Evolutionary conservation across 2,113 vertebrate genomes (phyloP).

Genomic region (Stigmatopora argus): DNA sequence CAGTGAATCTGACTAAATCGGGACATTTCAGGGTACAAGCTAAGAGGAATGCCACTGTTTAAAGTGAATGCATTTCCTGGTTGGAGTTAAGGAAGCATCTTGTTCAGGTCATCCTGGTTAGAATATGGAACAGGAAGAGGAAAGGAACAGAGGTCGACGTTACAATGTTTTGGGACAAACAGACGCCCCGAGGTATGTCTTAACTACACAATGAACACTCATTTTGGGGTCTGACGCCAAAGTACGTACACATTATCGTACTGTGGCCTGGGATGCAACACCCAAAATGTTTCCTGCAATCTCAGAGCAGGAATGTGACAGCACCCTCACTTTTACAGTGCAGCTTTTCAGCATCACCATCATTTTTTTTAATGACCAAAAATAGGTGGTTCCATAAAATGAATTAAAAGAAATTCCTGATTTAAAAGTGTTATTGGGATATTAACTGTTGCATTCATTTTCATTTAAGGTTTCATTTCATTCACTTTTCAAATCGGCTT

Average conservation of each 20-base stretch:
- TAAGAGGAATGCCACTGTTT: neutral
- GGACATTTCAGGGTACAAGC: neutral
- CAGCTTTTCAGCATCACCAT: neutral
- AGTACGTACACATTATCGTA: neutral
- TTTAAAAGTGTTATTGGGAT: too few relatives aligned
- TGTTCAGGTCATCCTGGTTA: slow-evolving; percentile 1
- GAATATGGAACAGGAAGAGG: slow-evolving; percentile 6
- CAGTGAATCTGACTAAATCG: neutral
- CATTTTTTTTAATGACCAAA: too few relatives aligned
- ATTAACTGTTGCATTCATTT: too few relatives aligned
- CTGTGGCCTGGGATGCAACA: neutral
- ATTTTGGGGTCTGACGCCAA: neutral
- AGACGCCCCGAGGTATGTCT: neutral
- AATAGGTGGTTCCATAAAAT: too few relatives aligned
- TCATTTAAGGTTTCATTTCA: too few relatives aligned
- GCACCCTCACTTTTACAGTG: neutral
- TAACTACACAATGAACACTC: neutral
- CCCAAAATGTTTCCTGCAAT: neutral
- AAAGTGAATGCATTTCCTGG: neutral
- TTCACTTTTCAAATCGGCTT: too few relatives aligned
- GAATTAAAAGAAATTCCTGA: too few relatives aligned
- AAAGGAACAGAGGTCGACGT: neutral
- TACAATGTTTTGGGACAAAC: neutral
- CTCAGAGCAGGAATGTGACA: neutral
- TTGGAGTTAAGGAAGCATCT: slow-evolving; percentile 2